Percentiles rank a stretch among this genome's conserved stretches.
phyloP scores from a whole-genome alignment of 2,113 vertebrate genomes.

The Verasper variegatus region DNA sequence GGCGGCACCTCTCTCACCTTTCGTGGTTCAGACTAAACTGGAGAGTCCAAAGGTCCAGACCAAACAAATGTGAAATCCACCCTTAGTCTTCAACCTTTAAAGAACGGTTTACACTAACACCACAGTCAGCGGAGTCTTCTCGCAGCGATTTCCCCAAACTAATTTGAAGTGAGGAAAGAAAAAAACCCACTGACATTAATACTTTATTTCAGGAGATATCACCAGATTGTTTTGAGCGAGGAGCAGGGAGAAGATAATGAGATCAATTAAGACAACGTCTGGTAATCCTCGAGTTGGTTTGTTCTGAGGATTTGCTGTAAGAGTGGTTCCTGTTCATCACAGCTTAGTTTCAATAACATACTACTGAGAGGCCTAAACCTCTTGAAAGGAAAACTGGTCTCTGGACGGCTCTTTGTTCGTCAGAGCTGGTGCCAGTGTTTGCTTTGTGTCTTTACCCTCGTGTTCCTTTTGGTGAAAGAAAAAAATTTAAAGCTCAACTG shows the following conservation, averaged over 20 bases:
- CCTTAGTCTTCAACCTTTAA: neutral
- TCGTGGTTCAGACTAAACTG: too few relatives aligned
- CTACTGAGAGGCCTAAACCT: constrained; percentile 51
- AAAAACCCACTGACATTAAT: constrained; percentile 23
- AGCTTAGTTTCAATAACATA: constrained; percentile 63
- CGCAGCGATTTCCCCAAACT: constrained; percentile 14
- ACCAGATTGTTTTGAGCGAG: constrained; percentile 46
- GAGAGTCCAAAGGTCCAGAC: too few relatives aligned
- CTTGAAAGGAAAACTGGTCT: constrained; percentile 42
- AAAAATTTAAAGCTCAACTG: constrained; percentile 53
- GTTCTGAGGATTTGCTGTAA: constrained; percentile 46
- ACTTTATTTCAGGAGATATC: constrained; percentile 45
- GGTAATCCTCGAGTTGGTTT: constrained; percentile 63
- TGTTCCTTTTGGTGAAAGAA: constrained; percentile 22
- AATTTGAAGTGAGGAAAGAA: neutral
- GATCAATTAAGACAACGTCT: constrained; percentile 76
- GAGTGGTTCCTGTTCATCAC: constrained; percentile 55
- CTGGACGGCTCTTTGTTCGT: constrained; percentile 54
- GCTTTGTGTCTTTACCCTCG: constrained; percentile 36
- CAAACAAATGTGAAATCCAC: too few relatives aligned
- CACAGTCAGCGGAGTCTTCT: neutral
- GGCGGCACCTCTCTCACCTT: too few relatives aligned
- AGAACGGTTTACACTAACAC: neutral
- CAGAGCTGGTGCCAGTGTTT: constrained; percentile 23
- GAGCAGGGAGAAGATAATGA: constrained; percentile 69